A percentile compares a stretch with the other conserved stretches of the same genome.
Conservation (phyloP, 2,888 invertebrate genomes). For the Drosophila crucigera region DNA sequence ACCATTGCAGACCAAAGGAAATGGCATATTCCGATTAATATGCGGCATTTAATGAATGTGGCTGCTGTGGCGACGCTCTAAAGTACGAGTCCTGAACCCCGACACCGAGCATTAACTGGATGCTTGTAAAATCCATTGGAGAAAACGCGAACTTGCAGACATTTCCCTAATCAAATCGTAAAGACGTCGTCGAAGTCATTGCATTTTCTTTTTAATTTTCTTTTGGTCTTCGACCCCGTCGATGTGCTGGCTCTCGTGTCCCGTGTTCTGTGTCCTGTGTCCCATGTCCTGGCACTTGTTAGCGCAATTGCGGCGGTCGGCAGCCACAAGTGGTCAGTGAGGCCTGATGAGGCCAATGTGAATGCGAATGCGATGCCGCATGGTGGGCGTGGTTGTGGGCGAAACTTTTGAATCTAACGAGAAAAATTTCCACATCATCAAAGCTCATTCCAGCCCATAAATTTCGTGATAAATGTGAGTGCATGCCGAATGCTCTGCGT, state of each 20-base stretch:
- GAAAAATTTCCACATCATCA: conserved; percentile 85
- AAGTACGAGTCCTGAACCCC: neutral
- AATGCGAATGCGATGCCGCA: conserved; percentile 17
- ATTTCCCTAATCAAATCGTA: conserved; percentile 79
- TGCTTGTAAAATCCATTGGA: conserved; percentile 26
- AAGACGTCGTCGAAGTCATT: conserved; percentile 63
- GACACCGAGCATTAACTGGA: conserved; percentile 4
- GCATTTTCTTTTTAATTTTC: conserved; percentile 77
- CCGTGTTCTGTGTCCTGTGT: conserved; percentile 5
- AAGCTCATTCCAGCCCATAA: conserved; percentile 85
- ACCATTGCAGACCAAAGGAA: neutral
- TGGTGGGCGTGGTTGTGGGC: conserved; percentile 34
- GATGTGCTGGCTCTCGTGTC: conserved; percentile 34
- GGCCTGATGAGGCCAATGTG: conserved; percentile 75
- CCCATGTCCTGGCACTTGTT: conserved; percentile 55
- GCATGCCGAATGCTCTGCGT: conserved; percentile 56
- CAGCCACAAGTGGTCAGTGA: conserved; percentile 80
- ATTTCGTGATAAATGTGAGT: conserved; percentile 84
- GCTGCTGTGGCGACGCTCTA: conserved; percentile 34
- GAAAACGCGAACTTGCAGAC: conserved; percentile 61
- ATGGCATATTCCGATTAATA: conserved; percentile 41
- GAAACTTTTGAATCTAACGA: conserved; percentile 82
- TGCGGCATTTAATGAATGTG: conserved; percentile 44
- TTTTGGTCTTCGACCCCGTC: conserved; percentile 37
- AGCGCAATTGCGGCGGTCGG: conserved; percentile 49